Evolutionary conservation across 2,797 vertebrate species (phyloP).

Genomic region (Phoeniculus purpureus): DNA sequence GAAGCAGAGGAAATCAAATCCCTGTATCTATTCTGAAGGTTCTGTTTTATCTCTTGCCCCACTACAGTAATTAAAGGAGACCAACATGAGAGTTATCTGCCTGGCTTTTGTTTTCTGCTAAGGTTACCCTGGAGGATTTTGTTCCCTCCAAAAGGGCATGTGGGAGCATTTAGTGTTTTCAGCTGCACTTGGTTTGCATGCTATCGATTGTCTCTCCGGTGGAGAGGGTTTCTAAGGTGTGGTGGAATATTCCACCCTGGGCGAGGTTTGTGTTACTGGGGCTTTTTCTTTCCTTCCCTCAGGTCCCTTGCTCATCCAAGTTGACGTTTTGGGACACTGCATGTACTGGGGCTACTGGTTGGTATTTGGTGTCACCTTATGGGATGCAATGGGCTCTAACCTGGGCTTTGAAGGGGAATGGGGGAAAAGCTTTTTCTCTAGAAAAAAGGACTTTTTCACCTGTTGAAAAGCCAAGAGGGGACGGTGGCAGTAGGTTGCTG

Average conservation of each 20-base stretch:
- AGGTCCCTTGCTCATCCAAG: background rate
- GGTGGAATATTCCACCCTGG: constrained; percentile 24
- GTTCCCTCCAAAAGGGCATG: constrained; percentile 22
- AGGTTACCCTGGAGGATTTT: constrained; percentile 29
- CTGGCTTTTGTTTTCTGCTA: constrained; percentile 34
- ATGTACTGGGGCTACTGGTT: background rate
- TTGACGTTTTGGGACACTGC: background rate
- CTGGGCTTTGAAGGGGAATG: background rate
- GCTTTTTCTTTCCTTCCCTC: background rate
- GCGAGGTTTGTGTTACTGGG: rapidly evolving
- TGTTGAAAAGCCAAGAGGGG: constrained; percentile 19
- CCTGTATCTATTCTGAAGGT: constrained; percentile 27
- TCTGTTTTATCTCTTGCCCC: constrained; percentile 63
- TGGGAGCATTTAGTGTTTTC: constrained; percentile 20
- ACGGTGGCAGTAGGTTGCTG: background rate
- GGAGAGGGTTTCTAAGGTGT: background rate
- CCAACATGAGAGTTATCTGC: background rate
- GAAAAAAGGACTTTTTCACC: constrained; percentile 1
- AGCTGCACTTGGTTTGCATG: constrained; percentile 10
- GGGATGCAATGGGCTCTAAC: background rate
- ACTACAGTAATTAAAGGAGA: constrained; percentile 66
- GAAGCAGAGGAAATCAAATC: constrained; percentile 53
- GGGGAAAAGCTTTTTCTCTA: background rate
- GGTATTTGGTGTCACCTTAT: rapidly evolving
- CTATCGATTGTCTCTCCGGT: constrained; percentile 14